Percentiles rank a stretch among this genome's conserved stretches.
Conservation (phyloP, 2,113 vertebrate genomes). For the Neoarius graeffei region DNA sequence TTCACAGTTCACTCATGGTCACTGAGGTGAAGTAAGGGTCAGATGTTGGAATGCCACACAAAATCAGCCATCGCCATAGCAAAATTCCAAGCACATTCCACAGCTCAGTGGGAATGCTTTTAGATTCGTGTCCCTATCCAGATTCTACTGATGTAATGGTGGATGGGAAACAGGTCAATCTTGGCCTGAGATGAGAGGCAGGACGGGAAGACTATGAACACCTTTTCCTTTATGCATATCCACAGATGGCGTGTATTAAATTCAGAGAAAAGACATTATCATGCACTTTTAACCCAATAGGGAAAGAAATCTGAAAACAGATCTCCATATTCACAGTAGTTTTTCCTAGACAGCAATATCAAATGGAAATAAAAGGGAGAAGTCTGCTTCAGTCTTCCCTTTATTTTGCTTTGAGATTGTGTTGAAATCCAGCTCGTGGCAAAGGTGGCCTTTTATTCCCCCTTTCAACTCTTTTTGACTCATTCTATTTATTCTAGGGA, state of each 20-base stretch:
- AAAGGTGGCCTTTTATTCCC: not conserved
- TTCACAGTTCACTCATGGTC: not conserved
- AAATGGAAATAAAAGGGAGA: not conserved
- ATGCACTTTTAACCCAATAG: not conserved
- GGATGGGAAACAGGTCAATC: constrained; percentile 79
- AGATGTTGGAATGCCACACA: not conserved
- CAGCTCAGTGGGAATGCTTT: not conserved
- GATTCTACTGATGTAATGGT: constrained; percentile 80
- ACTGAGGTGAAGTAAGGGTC: not conserved
- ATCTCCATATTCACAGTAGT: not conserved
- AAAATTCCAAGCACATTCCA: constrained; percentile 1
- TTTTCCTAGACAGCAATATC: not conserved
- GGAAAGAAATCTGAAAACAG: not conserved
- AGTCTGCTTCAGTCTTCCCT: not conserved
- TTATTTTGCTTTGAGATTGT: not conserved
- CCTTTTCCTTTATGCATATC: constrained; percentile 8
- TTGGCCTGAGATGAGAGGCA: constrained; percentile 78
- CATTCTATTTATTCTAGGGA: not conserved
- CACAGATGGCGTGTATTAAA: constrained; percentile 65
- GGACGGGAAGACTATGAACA: constrained; percentile 79
- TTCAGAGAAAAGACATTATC: not conserved
- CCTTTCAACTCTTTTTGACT: not conserved
- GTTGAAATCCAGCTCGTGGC: not conserved
- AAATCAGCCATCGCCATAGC: not conserved
- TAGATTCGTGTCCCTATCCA: constrained; percentile 38